A percentile compares a stretch with the other conserved stretches of the same genome.
These are phyloP conservation scores for Ictidomys tridecemlineatus DNA, from an alignment of 2,113 vertebrate genomes.

Conservation along the genomic window DNA sequence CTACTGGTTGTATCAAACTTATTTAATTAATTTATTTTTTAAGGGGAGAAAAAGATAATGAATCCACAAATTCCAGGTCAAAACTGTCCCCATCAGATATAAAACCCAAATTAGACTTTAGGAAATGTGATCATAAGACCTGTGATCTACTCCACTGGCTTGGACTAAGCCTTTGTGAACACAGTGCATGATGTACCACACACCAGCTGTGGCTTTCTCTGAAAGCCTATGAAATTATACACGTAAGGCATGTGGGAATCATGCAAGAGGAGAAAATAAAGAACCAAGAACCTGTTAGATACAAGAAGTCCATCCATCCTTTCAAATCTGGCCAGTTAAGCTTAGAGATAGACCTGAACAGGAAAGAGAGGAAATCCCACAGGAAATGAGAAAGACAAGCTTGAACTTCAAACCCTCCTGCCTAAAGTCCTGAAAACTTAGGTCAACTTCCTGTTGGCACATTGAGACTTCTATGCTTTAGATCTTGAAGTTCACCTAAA, in stretches of 20 bases:
- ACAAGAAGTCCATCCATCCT: not conserved
- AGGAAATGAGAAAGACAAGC: not conserved
- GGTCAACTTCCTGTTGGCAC: not conserved
- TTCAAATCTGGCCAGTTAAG: slow-evolving; percentile 7
- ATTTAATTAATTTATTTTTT: not conserved
- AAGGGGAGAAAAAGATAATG: not conserved
- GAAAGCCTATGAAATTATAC: not conserved
- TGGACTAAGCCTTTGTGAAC: not conserved
- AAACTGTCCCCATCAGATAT: not conserved
- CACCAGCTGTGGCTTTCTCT: not conserved
- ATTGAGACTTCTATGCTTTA: not conserved
- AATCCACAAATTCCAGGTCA: not conserved
- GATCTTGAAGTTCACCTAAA: not conserved
- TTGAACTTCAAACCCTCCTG: slow-evolving; percentile 40
- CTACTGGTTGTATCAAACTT: not conserved
- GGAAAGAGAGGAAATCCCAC: not conserved
- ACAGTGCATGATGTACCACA: not conserved
- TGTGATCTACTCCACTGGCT: not conserved
- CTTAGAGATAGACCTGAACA: not conserved
- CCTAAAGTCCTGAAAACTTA: not conserved
- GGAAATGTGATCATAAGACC: not conserved
- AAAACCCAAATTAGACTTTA: slow-evolving; percentile 10
- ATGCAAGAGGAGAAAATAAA: not conserved
- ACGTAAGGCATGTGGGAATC: not conserved
- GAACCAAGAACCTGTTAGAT: not conserved